Percentiles rank a stretch among this genome's conserved stretches.
These are phyloP conservation scores for Mactromeris polynyma DNA, from an alignment of 2,888 invertebrate species.

Conservation along the genomic window DNA sequence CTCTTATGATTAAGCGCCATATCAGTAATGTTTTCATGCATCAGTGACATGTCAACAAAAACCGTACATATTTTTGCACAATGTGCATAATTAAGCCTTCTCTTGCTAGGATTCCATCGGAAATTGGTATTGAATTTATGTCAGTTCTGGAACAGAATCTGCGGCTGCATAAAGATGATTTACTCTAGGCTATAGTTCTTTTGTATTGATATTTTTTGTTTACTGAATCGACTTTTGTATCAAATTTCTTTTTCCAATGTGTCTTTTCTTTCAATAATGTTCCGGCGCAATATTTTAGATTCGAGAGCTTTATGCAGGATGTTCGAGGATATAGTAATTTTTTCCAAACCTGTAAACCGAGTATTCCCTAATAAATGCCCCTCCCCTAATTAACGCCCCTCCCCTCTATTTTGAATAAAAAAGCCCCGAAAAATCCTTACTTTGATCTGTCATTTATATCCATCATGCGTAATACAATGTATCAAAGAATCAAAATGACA, in stretches of 20 bases:
- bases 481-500: too few species aligned
- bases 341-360: too few species aligned
- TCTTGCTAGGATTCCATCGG: background rate
- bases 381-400: too few species aligned
- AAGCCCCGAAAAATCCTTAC: too few species aligned
- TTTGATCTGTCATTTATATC: too few species aligned
- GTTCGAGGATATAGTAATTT: too few species aligned
- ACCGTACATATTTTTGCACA: background rate
- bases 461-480: too few species aligned
- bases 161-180: background rate
- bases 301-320: too few species aligned
- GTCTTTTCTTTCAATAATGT: background rate
- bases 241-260: background rate
- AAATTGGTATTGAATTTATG: constrained; percentile 10
- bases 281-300: background rate
- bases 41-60: background rate
- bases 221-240: background rate
- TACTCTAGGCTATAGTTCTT: background rate
- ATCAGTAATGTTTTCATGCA: background rate
- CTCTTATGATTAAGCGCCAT: background rate
- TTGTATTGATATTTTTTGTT: background rate
- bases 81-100: background rate
- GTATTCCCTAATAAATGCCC: too few species aligned
- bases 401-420: too few species aligned
- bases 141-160: background rate